phyloP scores from a whole-genome alignment of 2,113 vertebrate genomes.

The Dromas ardeola region DNA sequence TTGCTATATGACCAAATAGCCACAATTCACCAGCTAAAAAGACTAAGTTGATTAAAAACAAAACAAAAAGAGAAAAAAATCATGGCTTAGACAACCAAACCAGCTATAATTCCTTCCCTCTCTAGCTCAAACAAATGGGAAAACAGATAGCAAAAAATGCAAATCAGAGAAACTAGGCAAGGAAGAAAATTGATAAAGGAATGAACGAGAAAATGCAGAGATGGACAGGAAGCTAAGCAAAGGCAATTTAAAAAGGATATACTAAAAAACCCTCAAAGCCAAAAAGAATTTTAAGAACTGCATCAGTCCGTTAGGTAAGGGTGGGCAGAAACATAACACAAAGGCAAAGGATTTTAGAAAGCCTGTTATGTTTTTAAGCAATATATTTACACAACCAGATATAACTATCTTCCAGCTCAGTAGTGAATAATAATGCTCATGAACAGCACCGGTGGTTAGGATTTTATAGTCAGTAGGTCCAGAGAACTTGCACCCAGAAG shows the following conservation, averaged over 20 bases:
- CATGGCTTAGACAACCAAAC: neutral
- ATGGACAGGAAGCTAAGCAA: neutral
- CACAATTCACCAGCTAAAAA: neutral
- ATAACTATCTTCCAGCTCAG: neutral
- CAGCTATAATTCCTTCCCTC: neutral
- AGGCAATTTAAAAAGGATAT: neutral
- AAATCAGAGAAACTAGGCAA: neutral
- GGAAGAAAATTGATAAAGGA: neutral
- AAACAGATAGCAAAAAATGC: neutral
- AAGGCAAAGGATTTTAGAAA: neutral
- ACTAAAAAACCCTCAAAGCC: neutral
- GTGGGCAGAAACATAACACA: neutral
- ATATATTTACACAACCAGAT: neutral
- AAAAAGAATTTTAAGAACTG: neutral
- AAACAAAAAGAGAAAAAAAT: neutral
- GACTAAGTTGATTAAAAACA: neutral
- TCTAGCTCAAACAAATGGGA: neutral
- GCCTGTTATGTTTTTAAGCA: neutral
- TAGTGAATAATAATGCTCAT: neutral
- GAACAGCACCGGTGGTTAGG: neutral
- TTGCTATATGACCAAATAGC: neutral
- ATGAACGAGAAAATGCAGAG: neutral
- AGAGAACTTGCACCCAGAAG: neutral
- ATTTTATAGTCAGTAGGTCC: neutral
- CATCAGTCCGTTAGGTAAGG: neutral